Percentiles rank a stretch among this genome's conserved stretches.
These are phyloP conservation scores for Zophobas atratus DNA, from an alignment of 1,140 invertebrate species.

Conservation along the genomic window DNA sequence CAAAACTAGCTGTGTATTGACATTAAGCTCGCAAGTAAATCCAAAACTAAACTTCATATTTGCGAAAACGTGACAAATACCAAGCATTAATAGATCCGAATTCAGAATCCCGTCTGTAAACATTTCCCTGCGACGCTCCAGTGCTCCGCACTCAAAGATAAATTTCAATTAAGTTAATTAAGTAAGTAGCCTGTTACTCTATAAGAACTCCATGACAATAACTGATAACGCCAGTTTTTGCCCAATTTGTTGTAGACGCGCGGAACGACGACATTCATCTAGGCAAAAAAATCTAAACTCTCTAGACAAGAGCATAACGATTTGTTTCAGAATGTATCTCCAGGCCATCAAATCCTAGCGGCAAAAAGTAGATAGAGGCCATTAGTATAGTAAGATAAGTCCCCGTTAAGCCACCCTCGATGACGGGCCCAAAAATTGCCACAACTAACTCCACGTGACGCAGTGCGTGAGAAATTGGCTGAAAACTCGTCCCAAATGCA, in stretches of 20 bases:
- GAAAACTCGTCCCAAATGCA: background rate
- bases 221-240: background rate
- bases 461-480: background rate
- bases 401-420: conserved; percentile 12
- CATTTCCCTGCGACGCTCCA: background rate
- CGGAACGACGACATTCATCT: background rate
- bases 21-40: too few relatives aligned
- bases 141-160: background rate
- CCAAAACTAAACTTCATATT: too few relatives aligned
- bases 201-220: background rate
- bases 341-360: background rate
- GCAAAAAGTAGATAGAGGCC: conserved; percentile 6
- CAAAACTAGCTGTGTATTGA: too few relatives aligned
- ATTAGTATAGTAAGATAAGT: background rate
- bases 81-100: too few relatives aligned
- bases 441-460: too few relatives aligned
- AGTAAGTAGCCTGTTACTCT: too few relatives aligned
- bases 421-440: conserved; percentile 16
- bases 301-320: conserved; percentile 10
- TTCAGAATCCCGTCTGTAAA: too few relatives aligned
- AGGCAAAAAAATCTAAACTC: background rate
- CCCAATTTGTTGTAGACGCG: background rate
- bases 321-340: background rate
- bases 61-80: too few relatives aligned
- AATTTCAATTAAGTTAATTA: conserved; percentile 28